Evolutionary conservation across 2,888 invertebrate genomes (phyloP).

Genomic region (Caenorhabditis drosophilae): DNA sequence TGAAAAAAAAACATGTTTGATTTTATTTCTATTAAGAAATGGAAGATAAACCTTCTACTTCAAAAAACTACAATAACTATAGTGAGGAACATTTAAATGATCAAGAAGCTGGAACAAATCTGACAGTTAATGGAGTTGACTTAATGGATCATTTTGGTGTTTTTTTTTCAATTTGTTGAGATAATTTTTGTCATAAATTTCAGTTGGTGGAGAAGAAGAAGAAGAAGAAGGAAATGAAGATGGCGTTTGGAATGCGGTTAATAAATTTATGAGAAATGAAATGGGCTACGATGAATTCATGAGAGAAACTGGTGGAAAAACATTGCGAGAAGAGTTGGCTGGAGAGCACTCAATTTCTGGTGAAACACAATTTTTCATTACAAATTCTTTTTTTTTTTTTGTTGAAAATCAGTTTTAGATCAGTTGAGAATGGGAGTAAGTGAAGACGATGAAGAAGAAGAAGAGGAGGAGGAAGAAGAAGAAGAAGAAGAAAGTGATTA

Average conservation of each 20-base stretch:
- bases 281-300: constrained; percentile 53
- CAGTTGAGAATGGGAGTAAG: not conserved
- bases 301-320: constrained; percentile 50
- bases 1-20: not conserved
- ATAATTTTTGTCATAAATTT: constrained; percentile 1
- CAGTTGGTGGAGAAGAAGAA: not conserved
- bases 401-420: no score
- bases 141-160: no score
- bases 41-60: constrained; percentile 17
- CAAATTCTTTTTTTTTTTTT: no score
- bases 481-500: constrained; percentile 7
- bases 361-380: no score
- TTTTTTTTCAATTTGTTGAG: not conserved
- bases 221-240: constrained; percentile 10
- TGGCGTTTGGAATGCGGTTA: constrained; percentile 18
- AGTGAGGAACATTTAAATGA: constrained; percentile 5
- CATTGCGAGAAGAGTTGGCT: constrained; percentile 43
- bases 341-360: no score
- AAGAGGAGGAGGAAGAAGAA: constrained; percentile 11
- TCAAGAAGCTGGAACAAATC: constrained; percentile 1
- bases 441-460: not conserved
- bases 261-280: constrained; percentile 43
- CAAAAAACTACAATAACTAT: no score
- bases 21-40: not conserved
- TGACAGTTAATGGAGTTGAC: no score